Conservation (phyloP, 2,113 vertebrate species). For the Antennarius striatus region DNA sequence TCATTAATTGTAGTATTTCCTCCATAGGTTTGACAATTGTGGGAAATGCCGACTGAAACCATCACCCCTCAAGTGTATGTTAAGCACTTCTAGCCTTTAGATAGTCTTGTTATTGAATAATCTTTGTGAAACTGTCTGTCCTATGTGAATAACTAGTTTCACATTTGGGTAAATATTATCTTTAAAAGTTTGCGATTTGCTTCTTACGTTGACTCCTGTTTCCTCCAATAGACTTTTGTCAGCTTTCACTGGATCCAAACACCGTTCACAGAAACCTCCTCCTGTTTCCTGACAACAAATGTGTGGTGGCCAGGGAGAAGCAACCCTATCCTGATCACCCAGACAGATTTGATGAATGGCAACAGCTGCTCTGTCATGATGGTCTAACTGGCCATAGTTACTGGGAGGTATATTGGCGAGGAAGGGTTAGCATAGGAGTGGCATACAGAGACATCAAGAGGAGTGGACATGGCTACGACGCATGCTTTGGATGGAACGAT, state of each 20-base stretch:
- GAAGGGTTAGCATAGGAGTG: slow-evolving; percentile 18
- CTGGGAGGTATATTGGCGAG: slow-evolving; percentile 44
- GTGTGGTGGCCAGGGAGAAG: slow-evolving; percentile 14
- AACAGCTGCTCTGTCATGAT: slow-evolving; percentile 27
- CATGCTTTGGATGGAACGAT: slow-evolving; percentile 29
- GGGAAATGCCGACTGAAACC: slow-evolving; percentile 15
- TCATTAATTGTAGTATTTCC: not conserved
- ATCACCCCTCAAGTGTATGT: slow-evolving; percentile 41
- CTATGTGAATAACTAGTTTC: no score
- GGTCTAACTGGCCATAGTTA: slow-evolving; percentile 35
- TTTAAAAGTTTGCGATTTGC: not conserved
- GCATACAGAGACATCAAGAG: slow-evolving; percentile 35
- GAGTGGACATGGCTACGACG: slow-evolving; percentile 1
- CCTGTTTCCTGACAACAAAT: not conserved
- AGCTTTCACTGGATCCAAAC: slow-evolving; percentile 34
- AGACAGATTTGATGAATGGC: slow-evolving; percentile 32
- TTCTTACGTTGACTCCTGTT: not conserved
- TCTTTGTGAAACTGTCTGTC: no score
- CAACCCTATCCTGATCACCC: slow-evolving; percentile 32
- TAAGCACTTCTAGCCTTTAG: not conserved
- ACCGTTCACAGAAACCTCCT: slow-evolving; percentile 30
- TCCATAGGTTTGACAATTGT: slow-evolving; percentile 35
- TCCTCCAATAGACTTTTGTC: slow-evolving; percentile 21
- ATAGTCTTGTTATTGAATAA: not conserved
- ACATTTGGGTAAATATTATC: not conserved